Evolutionary conservation across 30 jellyfish, hydroid and myxozoan genomes (phyloP), one percentile per base, ranked within the genome.

Genomic region (Chironex yamaguchii): DNA sequence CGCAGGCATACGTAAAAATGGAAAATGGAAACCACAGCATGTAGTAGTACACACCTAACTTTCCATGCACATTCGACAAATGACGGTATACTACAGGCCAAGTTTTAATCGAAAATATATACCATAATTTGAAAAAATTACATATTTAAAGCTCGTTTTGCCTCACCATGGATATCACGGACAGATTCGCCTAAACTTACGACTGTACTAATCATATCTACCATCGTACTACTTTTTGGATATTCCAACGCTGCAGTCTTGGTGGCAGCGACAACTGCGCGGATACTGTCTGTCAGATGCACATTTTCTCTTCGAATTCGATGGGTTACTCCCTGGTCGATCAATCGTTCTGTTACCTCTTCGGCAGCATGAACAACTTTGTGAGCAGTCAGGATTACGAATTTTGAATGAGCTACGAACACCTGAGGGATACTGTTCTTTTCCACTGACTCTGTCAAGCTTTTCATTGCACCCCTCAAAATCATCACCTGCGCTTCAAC

Each of bases 181-280:
- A 94, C 99, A 29, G 97, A 81, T 49, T 94, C 99, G 14, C 99
- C 99, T 21, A 94, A 85, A 29, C 96, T 88, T 27, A 94, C 54
- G 0, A 94, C 97, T 1, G 99, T 89, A 23, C 98, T 94, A 65
- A 89, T 85, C 99, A 94, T 94, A 64, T 94, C 99, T 96, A 89
- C 83, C 81, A 94, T 33, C 30, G 96, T 81, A 53, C 76, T 84
- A 52, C 88, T 96, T 0, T 82, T 86, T 0, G 99, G 99, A 65
- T 86, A 94, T 23, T 89, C 96, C 79, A 94, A 72, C 1, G 99
- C 99, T 3, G 99, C 99, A 28, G 93, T 88, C 36, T 94, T 94
- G 29, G 99, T 94, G 29, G 97, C 91, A 6, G 99, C 94, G 29
- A 94, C 99, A 32, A 94, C 99, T 11, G 97, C 97, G 11, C 99